Conservation (phyloP, 2,113 vertebrate species). For the Dromas ardeola region DNA sequence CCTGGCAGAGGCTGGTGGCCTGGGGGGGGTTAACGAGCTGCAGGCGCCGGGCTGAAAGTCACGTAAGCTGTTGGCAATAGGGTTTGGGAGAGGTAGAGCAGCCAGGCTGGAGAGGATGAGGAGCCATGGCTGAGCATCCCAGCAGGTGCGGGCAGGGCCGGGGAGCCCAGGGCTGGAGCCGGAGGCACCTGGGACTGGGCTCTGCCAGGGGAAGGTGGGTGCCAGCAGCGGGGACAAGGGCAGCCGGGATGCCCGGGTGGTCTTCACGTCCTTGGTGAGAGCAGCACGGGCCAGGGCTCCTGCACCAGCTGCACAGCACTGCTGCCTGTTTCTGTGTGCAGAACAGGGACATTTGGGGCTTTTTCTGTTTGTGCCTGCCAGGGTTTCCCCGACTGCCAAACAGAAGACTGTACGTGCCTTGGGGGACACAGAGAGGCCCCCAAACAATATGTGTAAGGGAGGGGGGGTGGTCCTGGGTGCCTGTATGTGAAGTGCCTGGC, state of each 20-base stretch:
- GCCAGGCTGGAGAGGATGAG: not conserved
- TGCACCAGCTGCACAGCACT: fast-evolving
- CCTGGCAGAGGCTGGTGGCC: not conserved
- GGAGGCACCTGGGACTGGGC: too few species aligned
- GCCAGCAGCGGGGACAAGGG: not conserved
- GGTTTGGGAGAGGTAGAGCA: not conserved
- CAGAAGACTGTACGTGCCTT: not conserved
- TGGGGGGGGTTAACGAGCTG: not conserved
- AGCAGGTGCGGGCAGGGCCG: too few species aligned
- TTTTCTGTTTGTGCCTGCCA: not conserved
- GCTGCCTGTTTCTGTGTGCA: fast-evolving
- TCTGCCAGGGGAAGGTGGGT: not conserved
- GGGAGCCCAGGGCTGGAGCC: not conserved
- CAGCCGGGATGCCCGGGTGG: not conserved
- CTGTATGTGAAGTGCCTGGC: not conserved
- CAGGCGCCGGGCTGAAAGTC: not conserved
- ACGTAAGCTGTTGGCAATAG: not conserved
- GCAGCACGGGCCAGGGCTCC: not conserved
- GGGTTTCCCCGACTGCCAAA: not conserved
- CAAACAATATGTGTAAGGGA: fast-evolving
- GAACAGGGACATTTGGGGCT: fast-evolving
- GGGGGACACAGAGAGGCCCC: not conserved
- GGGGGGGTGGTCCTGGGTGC: fast-evolving
- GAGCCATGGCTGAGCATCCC: not conserved
- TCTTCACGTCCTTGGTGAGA: fast-evolving